A percentile compares a stretch with the other conserved stretches of the same genome.
Evolutionary conservation across 2,797 vertebrate genomes (phyloP).

Genomic region (Oreonectes daqikongensis): DNA sequence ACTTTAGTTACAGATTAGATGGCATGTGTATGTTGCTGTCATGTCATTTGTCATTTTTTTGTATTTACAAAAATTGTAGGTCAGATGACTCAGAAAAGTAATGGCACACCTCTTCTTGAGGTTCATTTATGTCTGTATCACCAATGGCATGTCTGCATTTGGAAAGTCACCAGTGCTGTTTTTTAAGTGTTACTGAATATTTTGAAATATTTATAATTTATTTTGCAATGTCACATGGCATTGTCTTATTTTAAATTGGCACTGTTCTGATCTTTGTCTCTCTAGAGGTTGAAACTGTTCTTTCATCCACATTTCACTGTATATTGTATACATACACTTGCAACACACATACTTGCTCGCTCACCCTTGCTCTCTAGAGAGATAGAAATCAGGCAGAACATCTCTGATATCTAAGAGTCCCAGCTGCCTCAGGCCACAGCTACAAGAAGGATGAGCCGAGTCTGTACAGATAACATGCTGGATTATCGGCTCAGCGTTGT

Average conservation of each 20-base stretch:
- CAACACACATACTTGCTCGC: slow-evolving; percentile 29
- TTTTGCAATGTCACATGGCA: not conserved
- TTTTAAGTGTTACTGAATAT: slow-evolving; percentile 1
- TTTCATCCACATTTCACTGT: slow-evolving; percentile 10
- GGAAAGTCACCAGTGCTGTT: not conserved
- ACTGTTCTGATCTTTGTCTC: too few species aligned
- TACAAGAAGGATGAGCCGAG: slow-evolving; percentile 40
- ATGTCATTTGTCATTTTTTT: too few species aligned
- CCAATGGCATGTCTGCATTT: not conserved
- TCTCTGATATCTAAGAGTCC: slow-evolving; percentile 49
- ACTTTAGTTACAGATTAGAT: not conserved
- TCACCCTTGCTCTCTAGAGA: slow-evolving; percentile 33
- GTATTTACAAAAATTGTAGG: too few species aligned
- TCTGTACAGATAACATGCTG: slow-evolving; percentile 52
- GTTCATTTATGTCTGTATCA: not conserved
- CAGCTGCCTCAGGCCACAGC: slow-evolving; percentile 43
- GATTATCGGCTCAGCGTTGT: slow-evolving; percentile 51
- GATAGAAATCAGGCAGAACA: slow-evolving; percentile 44
- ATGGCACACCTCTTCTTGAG: too few species aligned
- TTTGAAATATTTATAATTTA: not conserved
- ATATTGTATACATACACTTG: not conserved
- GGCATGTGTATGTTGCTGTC: too few species aligned
- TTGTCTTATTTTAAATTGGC: too few species aligned
- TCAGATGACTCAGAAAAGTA: too few species aligned
- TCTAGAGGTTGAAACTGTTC: slow-evolving; percentile 5